Evolutionary conservation across 2,797 vertebrate genomes (phyloP).

Genomic region (Crenichthys baileyi): DNA sequence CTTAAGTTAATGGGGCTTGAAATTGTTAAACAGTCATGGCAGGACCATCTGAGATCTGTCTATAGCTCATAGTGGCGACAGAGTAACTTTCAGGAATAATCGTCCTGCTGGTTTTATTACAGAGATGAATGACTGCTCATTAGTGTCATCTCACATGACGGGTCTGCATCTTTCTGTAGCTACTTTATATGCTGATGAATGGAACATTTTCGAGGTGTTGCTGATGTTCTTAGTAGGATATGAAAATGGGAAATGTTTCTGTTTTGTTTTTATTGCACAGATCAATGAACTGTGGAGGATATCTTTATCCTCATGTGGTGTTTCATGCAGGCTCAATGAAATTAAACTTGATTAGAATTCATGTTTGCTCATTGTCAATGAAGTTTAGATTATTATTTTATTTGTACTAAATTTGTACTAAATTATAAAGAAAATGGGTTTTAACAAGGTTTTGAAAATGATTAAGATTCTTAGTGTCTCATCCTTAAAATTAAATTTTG

Average conservation of each 20-base stretch:
- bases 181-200: slow-evolving; percentile 20
- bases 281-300: background rate
- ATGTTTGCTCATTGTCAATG: background rate
- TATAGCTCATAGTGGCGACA: slow-evolving; percentile 48
- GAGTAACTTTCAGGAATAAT: slow-evolving; percentile 46
- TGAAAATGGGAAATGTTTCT: background rate
- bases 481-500: slow-evolving; percentile 26
- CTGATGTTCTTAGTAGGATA: slow-evolving; percentile 2
- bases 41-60: slow-evolving; percentile 30
- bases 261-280: background rate
- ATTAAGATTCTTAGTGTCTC: slow-evolving; percentile 36
- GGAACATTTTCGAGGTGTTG: background rate
- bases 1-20: background rate
- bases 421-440: slow-evolving; percentile 22
- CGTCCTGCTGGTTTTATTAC: slow-evolving; percentile 55
- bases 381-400: background rate
- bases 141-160: slow-evolving; percentile 48
- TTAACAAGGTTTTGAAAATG: slow-evolving; percentile 13
- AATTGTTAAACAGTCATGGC: slow-evolving; percentile 22
- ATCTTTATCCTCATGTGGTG: background rate
- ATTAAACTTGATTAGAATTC: background rate
- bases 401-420: slow-evolving; percentile 32
- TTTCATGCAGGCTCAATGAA: slow-evolving; percentile 11
- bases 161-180: slow-evolving; percentile 27
- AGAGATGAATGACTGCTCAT: slow-evolving; percentile 61